Conservation (phyloP, 2,113 vertebrate genomes). For the Podarcis raffonei region DNA sequence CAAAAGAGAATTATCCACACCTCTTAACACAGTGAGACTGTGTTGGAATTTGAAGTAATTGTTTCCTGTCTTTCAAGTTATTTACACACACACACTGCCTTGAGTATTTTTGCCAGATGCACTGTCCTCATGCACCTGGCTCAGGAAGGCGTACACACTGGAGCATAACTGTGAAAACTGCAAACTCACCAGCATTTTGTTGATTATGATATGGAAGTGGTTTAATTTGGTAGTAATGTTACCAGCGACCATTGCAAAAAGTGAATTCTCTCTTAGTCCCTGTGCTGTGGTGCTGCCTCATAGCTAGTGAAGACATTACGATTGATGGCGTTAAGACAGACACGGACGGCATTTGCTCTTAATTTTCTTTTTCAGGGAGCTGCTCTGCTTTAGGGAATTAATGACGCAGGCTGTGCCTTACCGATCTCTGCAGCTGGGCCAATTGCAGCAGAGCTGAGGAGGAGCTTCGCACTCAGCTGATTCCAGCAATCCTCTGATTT, state of each 20-base stretch:
- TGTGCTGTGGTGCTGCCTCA: neutral
- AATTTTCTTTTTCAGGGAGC: constrained; percentile 10
- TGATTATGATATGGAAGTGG: neutral
- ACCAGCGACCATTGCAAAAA: neutral
- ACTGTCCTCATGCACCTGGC: neutral
- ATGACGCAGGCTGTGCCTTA: neutral
- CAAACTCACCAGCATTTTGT: neutral
- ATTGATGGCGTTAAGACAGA: neutral
- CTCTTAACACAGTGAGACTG: neutral
- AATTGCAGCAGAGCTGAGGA: neutral
- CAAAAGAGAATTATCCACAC: neutral
- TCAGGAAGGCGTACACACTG: neutral
- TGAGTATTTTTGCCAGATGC: neutral
- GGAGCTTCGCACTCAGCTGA: constrained; percentile 35
- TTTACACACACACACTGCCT: no score
- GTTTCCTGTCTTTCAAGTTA: neutral
- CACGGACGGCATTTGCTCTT: neutral
- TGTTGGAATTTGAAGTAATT: neutral
- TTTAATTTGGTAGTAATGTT: neutral
- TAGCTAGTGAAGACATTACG: neutral
- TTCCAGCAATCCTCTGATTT: constrained; percentile 18
- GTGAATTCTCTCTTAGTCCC: neutral
- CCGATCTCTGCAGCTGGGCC: neutral
- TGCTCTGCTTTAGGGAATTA: fast-evolving
- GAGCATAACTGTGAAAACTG: neutral